Base-by-base conservation (phyloP, 2,797 vertebrate genomes). In the Myotis vivesi region DNA sequence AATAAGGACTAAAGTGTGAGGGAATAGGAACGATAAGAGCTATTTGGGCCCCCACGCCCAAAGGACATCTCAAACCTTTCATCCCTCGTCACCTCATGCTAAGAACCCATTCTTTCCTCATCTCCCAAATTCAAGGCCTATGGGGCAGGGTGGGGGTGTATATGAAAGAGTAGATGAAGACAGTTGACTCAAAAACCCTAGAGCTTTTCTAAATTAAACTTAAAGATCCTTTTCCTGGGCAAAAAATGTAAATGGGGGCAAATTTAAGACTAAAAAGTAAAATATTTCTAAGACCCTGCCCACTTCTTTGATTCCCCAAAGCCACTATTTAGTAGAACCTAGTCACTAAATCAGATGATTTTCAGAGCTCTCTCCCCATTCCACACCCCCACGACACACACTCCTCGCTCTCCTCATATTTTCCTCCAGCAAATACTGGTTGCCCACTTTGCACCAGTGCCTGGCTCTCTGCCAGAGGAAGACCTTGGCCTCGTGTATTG, bases 221-320 rank as follows among this genome's bases (percentile, higher is more conserved):
- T 16, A 55, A 86, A 91, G 59, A 49, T 66, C 12, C 10, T 89
- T 89, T 91, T 64, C 80, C 23, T 36, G 16, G 5, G n/a, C 28
- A 93, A 91, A 96, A 96, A 85, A 76, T 28, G 3, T 41, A 91
- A 84, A 81, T 51, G 15, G 49, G 75, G 51, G 33, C 20, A 38
- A 28, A 91, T 44, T 51, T 75, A 41, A 62, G 20, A 25, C 88
- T 69, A 81, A 80, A 82, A 73, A 94, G 80, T 33, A 81, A 94
- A 84, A 20, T 73, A 62, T 44, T 83, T 75, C 17, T 55, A 71
- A 84, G 25, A 84, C 82, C 3, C 38, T 77, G 5, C 15, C 36
- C 3, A 71, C 20, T 93, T 91, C 17, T 85, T 55, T 84, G 51
- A 93, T 82, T 66, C 28, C 46, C 71, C 36, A 87, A 86, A 88